Evolutionary conservation across 2,888 invertebrate species (phyloP), one percentile per base, ranked within the genome.

Genomic region (Idaea biselata): DNA sequence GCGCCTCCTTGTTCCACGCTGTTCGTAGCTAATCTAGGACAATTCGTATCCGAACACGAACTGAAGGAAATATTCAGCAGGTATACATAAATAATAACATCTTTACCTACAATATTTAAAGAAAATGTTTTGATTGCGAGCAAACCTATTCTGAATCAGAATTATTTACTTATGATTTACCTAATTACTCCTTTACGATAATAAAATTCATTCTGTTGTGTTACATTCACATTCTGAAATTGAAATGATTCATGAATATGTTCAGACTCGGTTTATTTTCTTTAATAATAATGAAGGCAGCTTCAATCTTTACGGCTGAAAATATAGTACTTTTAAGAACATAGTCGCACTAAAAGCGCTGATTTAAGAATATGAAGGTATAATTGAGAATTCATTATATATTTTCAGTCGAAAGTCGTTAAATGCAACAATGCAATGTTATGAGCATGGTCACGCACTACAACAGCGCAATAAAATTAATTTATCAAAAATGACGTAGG

Each of bases 61-160:
- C 96, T 99, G 77, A 99, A 99, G 94, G 98, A 99, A 93, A 97
- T 99, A 86, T 99, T 99, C 93, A 97, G 97, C 95, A 98, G 98
- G 98, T 99, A 91, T 62, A n/a, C n/a, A n/a, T n/a, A n/a, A n/a
- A n/a, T 53, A 53, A 53, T 44, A 3, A 44, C 14, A 44, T 11
- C 44, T 14, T 44, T 44, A n/a, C n/a, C n/a, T n/a, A 44, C 14
- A 44, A 33, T 33, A 33, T 8, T 44, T 44, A 44, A 14, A 44
- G 3, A 1, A 18, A 18, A 17, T 3, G 4, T 57, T 16, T 25
- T 58, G 14, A 54, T 54, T 5, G 16, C 18, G 58, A 62, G 62
- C 67, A 66, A 64, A 66, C 66, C 61, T 64, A 67, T 69, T 67
- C 57, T 17, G 62, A 60, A 57, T 18, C 18, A 57, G 25, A 58